Evolutionary conservation across 2,888 invertebrate genomes (phyloP).

Genomic region (Stomorhina lunata): DNA sequence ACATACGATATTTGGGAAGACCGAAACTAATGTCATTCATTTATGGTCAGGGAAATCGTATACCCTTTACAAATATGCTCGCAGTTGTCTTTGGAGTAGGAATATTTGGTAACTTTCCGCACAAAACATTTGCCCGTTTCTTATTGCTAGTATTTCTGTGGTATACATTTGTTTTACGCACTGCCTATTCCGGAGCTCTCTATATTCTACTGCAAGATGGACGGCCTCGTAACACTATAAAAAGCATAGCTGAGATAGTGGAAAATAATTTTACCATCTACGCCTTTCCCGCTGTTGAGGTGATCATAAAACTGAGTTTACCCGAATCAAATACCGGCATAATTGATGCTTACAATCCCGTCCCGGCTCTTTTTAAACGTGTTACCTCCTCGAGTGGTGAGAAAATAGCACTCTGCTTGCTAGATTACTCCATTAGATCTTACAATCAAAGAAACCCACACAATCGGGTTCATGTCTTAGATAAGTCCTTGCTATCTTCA

Average conservation of each 20-base stretch:
- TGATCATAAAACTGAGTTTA: constrained; percentile 49
- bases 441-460: constrained; percentile 68
- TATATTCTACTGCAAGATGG: constrained; percentile 75
- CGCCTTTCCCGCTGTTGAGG: constrained; percentile 66
- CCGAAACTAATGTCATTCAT: constrained; percentile 67
- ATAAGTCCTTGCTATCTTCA: constrained; percentile 68
- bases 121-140: constrained; percentile 75
- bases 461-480: constrained; percentile 67
- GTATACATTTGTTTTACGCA: constrained; percentile 72
- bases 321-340: constrained; percentile 11
- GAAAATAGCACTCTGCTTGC: constrained; percentile 60
- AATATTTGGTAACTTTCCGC: constrained; percentile 68
- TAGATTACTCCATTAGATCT: constrained; percentile 61
- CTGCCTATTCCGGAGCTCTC: constrained; percentile 74
- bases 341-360: constrained; percentile 34
- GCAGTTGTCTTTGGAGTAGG: constrained; percentile 71
- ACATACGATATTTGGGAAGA: constrained; percentile 67
- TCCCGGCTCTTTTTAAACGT: not conserved
- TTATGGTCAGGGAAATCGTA: constrained; percentile 70
- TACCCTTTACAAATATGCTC: constrained; percentile 72
- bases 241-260: constrained; percentile 70
- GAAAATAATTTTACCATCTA: constrained; percentile 68
- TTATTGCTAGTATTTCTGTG: constrained; percentile 74
- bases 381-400: constrained; percentile 42
- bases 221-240: constrained; percentile 65